A percentile compares a stretch with the other conserved stretches of the same genome.
phyloP scores from a whole-genome alignment of 2,113 vertebrate species.

The Cariama cristata region DNA sequence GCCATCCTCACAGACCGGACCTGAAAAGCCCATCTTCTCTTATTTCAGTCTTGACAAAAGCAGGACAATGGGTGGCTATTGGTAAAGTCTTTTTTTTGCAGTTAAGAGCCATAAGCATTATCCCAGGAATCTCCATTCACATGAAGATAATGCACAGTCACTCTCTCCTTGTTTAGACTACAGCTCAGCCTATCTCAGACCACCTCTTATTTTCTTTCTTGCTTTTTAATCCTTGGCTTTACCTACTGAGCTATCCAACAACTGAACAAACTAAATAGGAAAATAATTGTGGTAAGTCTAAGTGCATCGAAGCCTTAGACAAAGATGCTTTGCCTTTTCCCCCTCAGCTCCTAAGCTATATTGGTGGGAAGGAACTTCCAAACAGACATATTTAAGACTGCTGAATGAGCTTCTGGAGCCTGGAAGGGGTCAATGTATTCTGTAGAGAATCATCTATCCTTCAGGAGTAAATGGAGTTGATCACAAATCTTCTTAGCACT shows the following conservation, averaged over 20 bases:
- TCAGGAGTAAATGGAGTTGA: neutral
- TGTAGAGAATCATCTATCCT: neutral
- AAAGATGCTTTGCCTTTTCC: slow-evolving; percentile 72
- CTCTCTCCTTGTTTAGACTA: slow-evolving; percentile 75
- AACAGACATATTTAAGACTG: slow-evolving; percentile 35
- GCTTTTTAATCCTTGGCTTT: slow-evolving; percentile 81
- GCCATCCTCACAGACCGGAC: slow-evolving; percentile 66
- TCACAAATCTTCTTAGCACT: slow-evolving; percentile 15
- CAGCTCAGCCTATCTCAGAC: slow-evolving; percentile 70
- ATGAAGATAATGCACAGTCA: slow-evolving; percentile 77
- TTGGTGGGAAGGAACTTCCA: slow-evolving; percentile 68
- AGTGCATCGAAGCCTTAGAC: slow-evolving; percentile 73
- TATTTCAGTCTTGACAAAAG: slow-evolving; percentile 82
- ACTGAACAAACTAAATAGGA: slow-evolving; percentile 77
- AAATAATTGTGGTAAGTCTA: slow-evolving; percentile 73
- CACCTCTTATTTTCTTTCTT: slow-evolving; percentile 75
- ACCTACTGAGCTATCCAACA: slow-evolving; percentile 65
- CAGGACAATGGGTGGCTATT: slow-evolving; percentile 82
- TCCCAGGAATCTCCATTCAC: slow-evolving; percentile 80
- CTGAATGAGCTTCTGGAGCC: slow-evolving; percentile 65
- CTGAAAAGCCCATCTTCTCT: slow-evolving; percentile 77
- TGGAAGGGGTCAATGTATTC: slow-evolving; percentile 31
- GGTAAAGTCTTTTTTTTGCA: slow-evolving; percentile 67
- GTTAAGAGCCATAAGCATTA: slow-evolving; percentile 73
- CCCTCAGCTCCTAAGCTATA: slow-evolving; percentile 47